These are phyloP conservation scores for Ptychobarbus kaznakovi DNA, from an alignment of 2,797 vertebrate genomes.

Conservation along the genomic window DNA sequence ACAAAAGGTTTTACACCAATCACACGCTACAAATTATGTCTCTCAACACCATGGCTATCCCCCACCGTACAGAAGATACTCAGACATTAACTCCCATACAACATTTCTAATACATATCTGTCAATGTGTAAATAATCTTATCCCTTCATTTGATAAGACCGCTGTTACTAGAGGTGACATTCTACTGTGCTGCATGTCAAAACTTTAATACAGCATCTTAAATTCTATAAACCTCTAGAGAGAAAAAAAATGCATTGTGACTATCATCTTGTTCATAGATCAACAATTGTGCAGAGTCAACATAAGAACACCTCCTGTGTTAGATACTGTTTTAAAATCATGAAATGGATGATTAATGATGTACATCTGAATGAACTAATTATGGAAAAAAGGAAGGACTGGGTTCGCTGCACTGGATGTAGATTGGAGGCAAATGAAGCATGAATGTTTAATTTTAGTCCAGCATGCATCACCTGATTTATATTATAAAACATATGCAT, in stretches of 20 bases:
- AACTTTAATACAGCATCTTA: not conserved
- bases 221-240: not conserved
- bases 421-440: not conserved
- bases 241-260: not conserved
- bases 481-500: not conserved
- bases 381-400: not conserved
- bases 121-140: not conserved
- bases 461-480: not conserved
- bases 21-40: slow-evolving; percentile 23
- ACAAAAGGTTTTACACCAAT: slow-evolving; percentile 32
- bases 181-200: not conserved
- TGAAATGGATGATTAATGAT: not conserved
- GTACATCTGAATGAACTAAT: not conserved
- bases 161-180: not conserved
- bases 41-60: not conserved
- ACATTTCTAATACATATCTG: not conserved
- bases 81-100: not conserved
- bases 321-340: not conserved
- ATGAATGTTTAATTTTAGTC: not conserved
- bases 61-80: not conserved
- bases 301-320: not conserved
- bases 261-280: not conserved
- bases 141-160: not conserved
- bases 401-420: not conserved
- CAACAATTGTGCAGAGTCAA: too few species aligned